A percentile compares a stretch with the other conserved stretches of the same genome.
Evolutionary conservation across 1,140 invertebrate genomes (phyloP).

Genomic region (Lepidotrigona ventralis): DNA sequence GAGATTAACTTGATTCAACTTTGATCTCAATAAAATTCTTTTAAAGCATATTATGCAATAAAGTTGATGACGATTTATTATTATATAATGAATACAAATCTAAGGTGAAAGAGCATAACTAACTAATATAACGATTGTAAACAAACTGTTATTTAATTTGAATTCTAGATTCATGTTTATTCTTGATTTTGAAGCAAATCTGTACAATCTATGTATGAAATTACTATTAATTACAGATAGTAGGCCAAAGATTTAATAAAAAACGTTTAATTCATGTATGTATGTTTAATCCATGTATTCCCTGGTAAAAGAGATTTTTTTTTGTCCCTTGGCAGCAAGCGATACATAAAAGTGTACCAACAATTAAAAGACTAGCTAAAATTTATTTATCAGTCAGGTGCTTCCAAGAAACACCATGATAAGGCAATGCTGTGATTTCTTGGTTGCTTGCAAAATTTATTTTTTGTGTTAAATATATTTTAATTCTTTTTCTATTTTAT

Average conservation of each 20-base stretch:
- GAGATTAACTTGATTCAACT: not conserved
- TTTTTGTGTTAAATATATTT: constrained; percentile 36
- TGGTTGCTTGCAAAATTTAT: constrained; percentile 61
- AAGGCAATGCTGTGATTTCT: constrained; percentile 77
- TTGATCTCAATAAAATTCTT: constrained; percentile 17
- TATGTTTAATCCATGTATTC: constrained; percentile 49
- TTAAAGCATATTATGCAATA: constrained; percentile 5
- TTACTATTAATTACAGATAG: constrained; percentile 52
- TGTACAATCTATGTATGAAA: constrained; percentile 64
- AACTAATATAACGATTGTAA: constrained; percentile 19
- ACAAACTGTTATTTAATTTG: constrained; percentile 54
- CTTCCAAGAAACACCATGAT: constrained; percentile 72
- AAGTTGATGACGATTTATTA: constrained; percentile 14
- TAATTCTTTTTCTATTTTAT: constrained; percentile 1
- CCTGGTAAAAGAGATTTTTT: constrained; percentile 39
- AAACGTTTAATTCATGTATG: constrained; percentile 47
- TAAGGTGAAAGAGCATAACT: constrained; percentile 5
- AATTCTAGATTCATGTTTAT: constrained; percentile 56
- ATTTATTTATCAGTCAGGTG: constrained; percentile 76
- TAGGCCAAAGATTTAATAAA: constrained; percentile 65
- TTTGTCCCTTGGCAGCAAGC: constrained; percentile 65
- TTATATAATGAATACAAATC: not conserved
- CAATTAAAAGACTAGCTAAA: constrained; percentile 77
- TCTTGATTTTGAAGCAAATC: constrained; percentile 53
- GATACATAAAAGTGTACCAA: constrained; percentile 67